phyloP scores from a whole-genome alignment of 1,140 invertebrate species.

The Sinella curviseta region DNA sequence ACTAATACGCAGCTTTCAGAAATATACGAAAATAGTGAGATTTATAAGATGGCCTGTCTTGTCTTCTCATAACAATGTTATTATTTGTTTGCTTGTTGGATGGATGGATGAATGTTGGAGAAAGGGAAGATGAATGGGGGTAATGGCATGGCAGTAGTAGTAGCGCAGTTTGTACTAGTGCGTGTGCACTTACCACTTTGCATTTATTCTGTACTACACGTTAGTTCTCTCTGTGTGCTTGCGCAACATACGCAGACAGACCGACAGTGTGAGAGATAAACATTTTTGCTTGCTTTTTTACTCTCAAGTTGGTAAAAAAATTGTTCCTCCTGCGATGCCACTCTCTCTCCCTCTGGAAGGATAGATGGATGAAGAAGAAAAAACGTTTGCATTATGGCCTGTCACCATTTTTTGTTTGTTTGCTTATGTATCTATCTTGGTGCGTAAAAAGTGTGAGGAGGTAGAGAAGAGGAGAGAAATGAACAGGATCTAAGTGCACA shows the following conservation, averaged over 20 bases:
- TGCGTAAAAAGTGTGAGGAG: background rate
- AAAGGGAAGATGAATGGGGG: too few relatives aligned
- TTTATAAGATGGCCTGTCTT: too few relatives aligned
- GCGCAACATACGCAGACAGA: background rate
- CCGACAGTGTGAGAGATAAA: background rate
- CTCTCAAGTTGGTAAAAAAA: background rate
- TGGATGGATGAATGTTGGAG: too few relatives aligned
- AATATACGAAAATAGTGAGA: too few relatives aligned
- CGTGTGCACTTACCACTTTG: too few relatives aligned
- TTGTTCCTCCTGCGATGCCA: background rate
- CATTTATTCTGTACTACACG: too few relatives aligned
- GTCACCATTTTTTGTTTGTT: slow-evolving; percentile 19
- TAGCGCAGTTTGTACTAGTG: too few relatives aligned
- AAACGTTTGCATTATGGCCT: slow-evolving; percentile 9
- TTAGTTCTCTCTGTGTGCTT: background rate
- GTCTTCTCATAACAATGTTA: too few relatives aligned
- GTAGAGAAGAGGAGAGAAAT: background rate
- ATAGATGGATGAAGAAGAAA: slow-evolving; percentile 3
- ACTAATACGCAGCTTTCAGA: too few relatives aligned
- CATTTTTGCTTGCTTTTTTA: background rate
- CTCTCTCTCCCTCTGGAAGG: background rate
- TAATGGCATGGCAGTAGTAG: too few relatives aligned
- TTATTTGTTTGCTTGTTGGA: too few relatives aligned
- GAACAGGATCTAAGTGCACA: background rate
- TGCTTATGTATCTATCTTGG: background rate